Base-by-base conservation (phyloP, 2,113 vertebrate species). In the Anoplopoma fimbria region DNA sequence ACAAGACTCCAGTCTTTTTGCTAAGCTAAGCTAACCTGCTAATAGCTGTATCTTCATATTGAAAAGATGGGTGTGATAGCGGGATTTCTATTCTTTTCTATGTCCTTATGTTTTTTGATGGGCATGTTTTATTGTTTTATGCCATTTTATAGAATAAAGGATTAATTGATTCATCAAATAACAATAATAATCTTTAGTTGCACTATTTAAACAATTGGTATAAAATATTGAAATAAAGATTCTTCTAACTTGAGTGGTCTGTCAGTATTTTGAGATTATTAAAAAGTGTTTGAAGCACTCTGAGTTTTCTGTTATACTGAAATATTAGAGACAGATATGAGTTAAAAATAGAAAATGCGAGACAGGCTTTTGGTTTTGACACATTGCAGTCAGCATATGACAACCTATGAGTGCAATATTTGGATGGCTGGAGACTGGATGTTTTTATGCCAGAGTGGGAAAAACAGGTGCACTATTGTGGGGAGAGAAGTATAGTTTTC, bases 401-500 rank as follows among this genome's bases (percentile, higher is more conserved):
- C n/a, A 9, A 36, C n/a, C n/a, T n/a, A n/a, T 34, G 38, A 63
- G n/a, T 33, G 55, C 38, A 69, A 1, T 67, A 69, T 79, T 73
- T 75, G 72, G 69, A 68, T 75, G 64, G 72, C 38, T 61, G 74
- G 47, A 83, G 77, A 87, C 31, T 4, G 53, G 7, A 62, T 19
- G 40, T 62, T 81, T 80, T 23, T 27, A 58, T 55, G 58, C 23
- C 23, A 33, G 23, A 68, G 69, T 53, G 34, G 60, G 77, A 77
- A 60, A 84, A 87, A 81, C 33, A 68, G 29, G 21, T n/a, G 3
- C 31, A 31, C 25, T 12, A 40, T 51, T 63, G 65, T 68, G 49
- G 13, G 65, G 49, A 83, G 33, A 27, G 36, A 57, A 68, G 25
- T 49, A 75, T 58, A 33, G 8, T 65, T 71, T 34, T 74, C 14